Evolutionary conservation across 2,113 vertebrate genomes (phyloP).

Genomic region (Bubo scandiacus): DNA sequence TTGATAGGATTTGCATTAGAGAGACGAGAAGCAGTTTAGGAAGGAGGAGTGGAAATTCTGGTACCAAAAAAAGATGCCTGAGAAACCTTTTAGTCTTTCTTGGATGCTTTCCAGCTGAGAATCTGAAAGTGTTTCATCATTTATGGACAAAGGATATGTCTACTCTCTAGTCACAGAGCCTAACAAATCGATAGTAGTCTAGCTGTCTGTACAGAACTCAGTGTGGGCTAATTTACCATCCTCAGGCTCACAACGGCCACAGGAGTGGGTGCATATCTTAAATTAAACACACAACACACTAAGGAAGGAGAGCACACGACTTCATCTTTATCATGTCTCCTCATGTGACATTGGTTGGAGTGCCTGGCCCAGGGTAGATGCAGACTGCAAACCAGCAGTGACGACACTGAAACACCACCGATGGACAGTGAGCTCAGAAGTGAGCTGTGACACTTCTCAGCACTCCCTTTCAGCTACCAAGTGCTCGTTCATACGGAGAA

Average conservation of each 20-base stretch:
- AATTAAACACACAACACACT: neutral
- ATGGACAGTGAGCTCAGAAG: neutral
- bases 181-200: neutral
- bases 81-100: conserved; percentile 31
- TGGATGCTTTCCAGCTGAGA: conserved; percentile 25
- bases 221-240: neutral
- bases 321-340: neutral
- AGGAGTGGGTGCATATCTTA: neutral
- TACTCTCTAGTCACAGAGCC: neutral
- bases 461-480: neutral
- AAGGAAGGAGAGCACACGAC: neutral
- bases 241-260: neutral
- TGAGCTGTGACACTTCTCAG: neutral
- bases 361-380: neutral
- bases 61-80: neutral
- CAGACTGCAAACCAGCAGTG: neutral
- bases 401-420: neutral
- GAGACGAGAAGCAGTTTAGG: neutral
- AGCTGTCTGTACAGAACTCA: neutral
- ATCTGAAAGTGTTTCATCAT: neutral
- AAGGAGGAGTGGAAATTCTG: conserved; percentile 4
- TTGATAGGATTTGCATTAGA: conserved; percentile 44
- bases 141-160: neutral
- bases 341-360: accelerated
- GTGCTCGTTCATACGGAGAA: accelerated